Base-by-base conservation (phyloP, 37 sponge, comb jelly and placozoan genomes). In the Crambe crambe region DNA sequence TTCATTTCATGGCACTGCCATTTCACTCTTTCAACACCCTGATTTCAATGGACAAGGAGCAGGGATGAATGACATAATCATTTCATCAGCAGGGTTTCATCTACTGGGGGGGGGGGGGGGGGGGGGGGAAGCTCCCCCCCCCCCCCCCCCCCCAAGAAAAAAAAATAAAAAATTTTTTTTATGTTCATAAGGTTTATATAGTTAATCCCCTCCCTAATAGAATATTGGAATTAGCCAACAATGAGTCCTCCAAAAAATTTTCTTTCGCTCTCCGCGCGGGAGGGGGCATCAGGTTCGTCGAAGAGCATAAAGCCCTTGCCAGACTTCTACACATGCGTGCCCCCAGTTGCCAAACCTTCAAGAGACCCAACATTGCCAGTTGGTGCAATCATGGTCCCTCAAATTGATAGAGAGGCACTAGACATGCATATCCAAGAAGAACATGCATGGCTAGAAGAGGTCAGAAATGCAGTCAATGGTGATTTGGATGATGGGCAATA, bases 1-100 rank as follows among this genome's bases (percentile, higher is more conserved):
- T 35, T 63, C 79, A 31, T 78, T 78, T 29, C 79, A 78, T 78
- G 79, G 79, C 15, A 78, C 68, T 65, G 79, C 9, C 17, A 63
- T 64, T 9, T 78, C 79, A 3, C 37, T 64, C 3, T 42, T 66
- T n/a, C 79, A 78, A n/a, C 68, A 36, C 31, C 60, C 60, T 1
- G 35, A 63, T 21, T n/a, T 9, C 6, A 23, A 25, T 32, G 36
- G 20, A 37, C 40, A 31, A 2, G 79, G 68, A 65, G 44, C n/a
- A n/a, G n/a, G n/a, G n/a, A n/a, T 78, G 35, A 4, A 3, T 8
- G n/a, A 34, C 2, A 47, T n/a, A 12, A 32, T 42, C n/a, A 5
- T 27, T 38, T 40, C 62, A 9, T 61, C 31, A 6, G 38, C 3
- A 63, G 34, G 26, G n/a, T n/a, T n/a, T n/a, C n/a, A n/a, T n/a